These are phyloP conservation scores for Achatina immaculata DNA, from an alignment of 1,140 invertebrate species.

Conservation along the genomic window DNA sequence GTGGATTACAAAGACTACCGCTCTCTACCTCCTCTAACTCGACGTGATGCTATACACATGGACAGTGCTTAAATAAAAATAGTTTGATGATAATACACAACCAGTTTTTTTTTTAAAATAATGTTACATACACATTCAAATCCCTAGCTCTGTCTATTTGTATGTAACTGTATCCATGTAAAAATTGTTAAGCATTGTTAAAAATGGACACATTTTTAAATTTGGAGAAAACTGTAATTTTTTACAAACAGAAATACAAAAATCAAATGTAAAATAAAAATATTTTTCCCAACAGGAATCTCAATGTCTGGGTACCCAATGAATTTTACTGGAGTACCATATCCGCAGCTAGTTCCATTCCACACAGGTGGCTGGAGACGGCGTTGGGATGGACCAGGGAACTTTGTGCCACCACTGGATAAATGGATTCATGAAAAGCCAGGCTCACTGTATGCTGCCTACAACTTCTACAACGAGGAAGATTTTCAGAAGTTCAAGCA, in stretches of 20 bases:
- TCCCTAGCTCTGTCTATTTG: no score
- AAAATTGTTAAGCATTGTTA: no score
- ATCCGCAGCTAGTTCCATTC: conserved; percentile 55
- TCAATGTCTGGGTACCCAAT: conserved; percentile 55
- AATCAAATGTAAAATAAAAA: no score
- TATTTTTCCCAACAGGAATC: no score
- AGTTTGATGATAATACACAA: no score
- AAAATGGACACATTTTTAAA: no score
- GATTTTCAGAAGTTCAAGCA: conserved; percentile 66
- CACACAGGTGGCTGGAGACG: conserved; percentile 54
- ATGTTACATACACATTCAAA: no score
- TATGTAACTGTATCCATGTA: no score
- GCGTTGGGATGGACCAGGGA: conserved; percentile 58
- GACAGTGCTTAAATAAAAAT: no score
- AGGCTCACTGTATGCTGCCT: conserved; percentile 55
- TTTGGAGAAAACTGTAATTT: no score
- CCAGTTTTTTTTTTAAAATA: no score
- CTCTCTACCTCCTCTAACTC: conserved; percentile 54
- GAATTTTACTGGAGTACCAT: conserved; percentile 53
- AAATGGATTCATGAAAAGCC: conserved; percentile 63
- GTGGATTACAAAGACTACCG: conserved; percentile 54
- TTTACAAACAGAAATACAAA: no score
- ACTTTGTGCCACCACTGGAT: conserved; percentile 55
- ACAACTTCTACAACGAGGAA: conserved; percentile 65
- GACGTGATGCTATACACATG: conserved; percentile 61